Percentiles rank a stretch among this genome's conserved stretches.
phyloP scores from a whole-genome alignment of 92 coral and sea anemone species.

The Meandrina meandrites region DNA sequence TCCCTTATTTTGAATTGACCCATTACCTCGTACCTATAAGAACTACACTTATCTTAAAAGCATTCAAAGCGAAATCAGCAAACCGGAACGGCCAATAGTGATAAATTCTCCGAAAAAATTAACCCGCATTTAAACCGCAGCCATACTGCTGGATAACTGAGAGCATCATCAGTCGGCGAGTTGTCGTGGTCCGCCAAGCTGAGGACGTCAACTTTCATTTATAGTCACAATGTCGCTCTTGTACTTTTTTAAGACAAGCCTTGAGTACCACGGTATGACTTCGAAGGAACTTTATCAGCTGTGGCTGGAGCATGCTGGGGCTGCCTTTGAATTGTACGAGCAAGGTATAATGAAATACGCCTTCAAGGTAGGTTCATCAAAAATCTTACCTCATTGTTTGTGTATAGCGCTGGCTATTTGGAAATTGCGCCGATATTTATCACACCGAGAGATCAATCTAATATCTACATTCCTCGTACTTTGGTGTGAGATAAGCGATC shows the following conservation, averaged over 20 bases:
- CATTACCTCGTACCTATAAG: conserved; percentile 2
- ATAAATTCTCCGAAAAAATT: background rate
- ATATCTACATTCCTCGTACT: background rate
- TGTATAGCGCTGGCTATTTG: background rate
- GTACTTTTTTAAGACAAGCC: conserved; percentile 41
- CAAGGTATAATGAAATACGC: conserved; percentile 51
- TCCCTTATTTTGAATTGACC: background rate
- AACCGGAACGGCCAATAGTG: conserved; percentile 2
- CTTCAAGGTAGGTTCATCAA: conserved; percentile 48
- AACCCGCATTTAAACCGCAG: background rate
- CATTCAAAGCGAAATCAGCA: background rate
- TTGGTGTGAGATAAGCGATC: background rate
- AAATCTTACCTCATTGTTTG: background rate
- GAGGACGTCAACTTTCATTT: background rate
- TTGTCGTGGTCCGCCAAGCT: background rate
- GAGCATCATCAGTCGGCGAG: background rate
- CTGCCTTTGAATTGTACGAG: conserved; percentile 25
- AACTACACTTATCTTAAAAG: background rate
- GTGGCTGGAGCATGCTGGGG: conserved; percentile 49
- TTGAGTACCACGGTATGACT: conserved; percentile 57
- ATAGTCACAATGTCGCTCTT: conserved; percentile 40
- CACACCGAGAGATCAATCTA: background rate
- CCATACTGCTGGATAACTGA: background rate
- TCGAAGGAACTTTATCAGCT: conserved; percentile 42
- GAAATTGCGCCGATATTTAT: background rate